Evolutionary conservation across 2,113 vertebrate species (phyloP).

Genomic region (Chamaetylas fuelleborni): DNA sequence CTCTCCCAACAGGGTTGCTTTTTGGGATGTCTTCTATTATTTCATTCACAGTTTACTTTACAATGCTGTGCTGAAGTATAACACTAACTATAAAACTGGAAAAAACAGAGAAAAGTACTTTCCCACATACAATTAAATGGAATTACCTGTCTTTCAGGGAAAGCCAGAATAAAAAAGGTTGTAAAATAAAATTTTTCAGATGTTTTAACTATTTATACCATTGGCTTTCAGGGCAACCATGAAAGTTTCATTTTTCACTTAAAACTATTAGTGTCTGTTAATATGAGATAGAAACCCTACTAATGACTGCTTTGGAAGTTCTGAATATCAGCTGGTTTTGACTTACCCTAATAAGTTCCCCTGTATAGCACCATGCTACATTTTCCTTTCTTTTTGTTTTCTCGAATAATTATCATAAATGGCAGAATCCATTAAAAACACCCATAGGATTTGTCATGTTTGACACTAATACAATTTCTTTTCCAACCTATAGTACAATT

Average conservation of each 20-base stretch:
- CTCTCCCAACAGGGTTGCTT: not conserved
- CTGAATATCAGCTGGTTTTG: not conserved
- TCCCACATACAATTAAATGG: constrained; percentile 38
- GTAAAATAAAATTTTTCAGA: constrained; percentile 17
- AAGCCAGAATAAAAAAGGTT: constrained; percentile 36
- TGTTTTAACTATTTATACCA: constrained; percentile 16
- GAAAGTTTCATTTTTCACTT: not conserved
- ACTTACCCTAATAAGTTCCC: not conserved
- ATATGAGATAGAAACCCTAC: not conserved
- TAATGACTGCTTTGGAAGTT: not conserved
- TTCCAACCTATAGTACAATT: not conserved
- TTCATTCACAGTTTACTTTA: constrained; percentile 64
- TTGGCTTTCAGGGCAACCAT: not conserved
- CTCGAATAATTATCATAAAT: not conserved
- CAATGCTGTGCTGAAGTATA: constrained; percentile 37
- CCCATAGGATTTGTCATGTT: not conserved
- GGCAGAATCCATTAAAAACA: not conserved
- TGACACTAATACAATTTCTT: not conserved
- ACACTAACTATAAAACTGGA: constrained; percentile 34
- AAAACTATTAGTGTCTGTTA: not conserved
- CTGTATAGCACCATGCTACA: not conserved
- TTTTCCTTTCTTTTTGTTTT: not conserved
- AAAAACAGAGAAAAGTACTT: constrained; percentile 36
- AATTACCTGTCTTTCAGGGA: constrained; percentile 48
- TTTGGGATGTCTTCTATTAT: constrained; percentile 24